phyloP scores from a whole-genome alignment of 2,888 invertebrate genomes.

The Therioaphis trifolii region DNA sequence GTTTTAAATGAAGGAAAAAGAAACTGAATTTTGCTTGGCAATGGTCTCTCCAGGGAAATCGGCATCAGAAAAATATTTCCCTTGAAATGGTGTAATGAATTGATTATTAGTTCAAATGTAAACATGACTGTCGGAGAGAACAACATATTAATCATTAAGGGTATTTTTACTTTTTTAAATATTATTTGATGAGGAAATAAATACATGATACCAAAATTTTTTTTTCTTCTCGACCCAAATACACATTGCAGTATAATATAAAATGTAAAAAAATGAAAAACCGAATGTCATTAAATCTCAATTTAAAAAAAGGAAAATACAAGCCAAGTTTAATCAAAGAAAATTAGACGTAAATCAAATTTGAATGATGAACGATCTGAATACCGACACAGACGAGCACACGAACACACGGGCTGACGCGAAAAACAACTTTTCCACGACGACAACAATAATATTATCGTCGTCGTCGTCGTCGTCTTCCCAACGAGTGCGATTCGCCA shows the following conservation, averaged over 20 bases:
- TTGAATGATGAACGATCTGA: background rate
- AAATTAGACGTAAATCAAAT: no score
- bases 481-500: background rate
- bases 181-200: background rate
- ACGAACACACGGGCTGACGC: background rate
- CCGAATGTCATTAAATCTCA: no score
- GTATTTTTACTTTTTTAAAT: background rate
- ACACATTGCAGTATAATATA: no score
- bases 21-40: background rate
- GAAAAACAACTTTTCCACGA: conserved; percentile 1
- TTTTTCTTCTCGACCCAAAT: no score
- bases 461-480: background rate
- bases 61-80: conserved; percentile 8
- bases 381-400: background rate
- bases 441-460: background rate
- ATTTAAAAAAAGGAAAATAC: no score
- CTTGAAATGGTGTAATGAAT: background rate
- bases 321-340: no score
- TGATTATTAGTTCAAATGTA: background rate
- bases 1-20: background rate
- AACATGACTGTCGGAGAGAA: background rate
- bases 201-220: no score
- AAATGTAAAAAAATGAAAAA: no score
- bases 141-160: background rate
- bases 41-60: conserved; percentile 25